These are phyloP conservation scores for Sarcoramphus papa DNA, from an alignment of 2,797 vertebrate species.

Conservation along the genomic window DNA sequence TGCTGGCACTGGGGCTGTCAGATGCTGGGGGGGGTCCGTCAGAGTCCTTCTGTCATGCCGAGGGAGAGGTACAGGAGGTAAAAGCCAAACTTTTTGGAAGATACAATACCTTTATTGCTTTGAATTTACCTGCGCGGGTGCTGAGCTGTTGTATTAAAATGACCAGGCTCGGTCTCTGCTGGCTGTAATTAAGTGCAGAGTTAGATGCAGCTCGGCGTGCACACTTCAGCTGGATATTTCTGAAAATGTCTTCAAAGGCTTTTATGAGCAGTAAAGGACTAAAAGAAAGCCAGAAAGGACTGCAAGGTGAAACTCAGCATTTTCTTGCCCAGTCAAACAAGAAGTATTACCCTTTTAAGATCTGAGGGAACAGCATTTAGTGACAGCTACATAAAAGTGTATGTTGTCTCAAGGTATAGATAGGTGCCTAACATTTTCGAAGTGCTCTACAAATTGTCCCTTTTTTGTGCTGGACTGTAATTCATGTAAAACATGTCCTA, in stretches of 20 bases:
- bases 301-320: neutral
- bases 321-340: conserved; percentile 11
- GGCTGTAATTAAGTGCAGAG: neutral
- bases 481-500: neutral
- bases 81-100: neutral
- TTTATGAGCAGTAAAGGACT: neutral
- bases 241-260: neutral
- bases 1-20: neutral
- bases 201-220: neutral
- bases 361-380: conserved; percentile 3
- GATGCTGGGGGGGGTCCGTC: neutral
- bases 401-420: neutral
- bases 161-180: neutral
- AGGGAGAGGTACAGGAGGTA: neutral
- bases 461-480: conserved; percentile 11
- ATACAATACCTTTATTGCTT: neutral
- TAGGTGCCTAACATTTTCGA: conserved; percentile 9
- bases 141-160: neutral
- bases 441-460: neutral
- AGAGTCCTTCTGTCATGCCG: neutral
- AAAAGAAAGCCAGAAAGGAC: neutral
- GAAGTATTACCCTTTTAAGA: neutral
- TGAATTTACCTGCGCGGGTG: neutral
- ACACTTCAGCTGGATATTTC: neutral
- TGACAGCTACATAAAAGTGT: neutral